Evolutionary conservation across 2,888 invertebrate genomes (phyloP).

Genomic region (Encarsia formosa): DNA sequence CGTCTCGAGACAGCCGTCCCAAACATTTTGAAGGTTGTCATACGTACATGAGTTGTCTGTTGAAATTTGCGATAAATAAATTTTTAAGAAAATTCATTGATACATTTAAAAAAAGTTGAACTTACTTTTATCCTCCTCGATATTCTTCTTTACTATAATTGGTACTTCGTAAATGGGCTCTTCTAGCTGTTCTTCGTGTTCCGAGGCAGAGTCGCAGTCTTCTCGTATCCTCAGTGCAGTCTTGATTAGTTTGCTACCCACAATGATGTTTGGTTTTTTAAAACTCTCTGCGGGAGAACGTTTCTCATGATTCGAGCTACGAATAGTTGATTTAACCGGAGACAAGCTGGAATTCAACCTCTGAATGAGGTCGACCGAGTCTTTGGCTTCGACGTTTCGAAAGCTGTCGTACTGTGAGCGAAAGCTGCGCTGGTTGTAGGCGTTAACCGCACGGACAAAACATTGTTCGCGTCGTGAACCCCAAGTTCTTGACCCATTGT

Average conservation of each 20-base stretch:
- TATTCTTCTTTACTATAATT: constrained; percentile 45
- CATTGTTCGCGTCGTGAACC: constrained; percentile 37
- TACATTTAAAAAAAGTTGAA: not conserved
- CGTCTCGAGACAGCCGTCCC: constrained; percentile 40
- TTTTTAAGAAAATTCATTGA: not conserved
- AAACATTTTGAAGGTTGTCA: constrained; percentile 56
- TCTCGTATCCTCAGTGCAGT: constrained; percentile 43
- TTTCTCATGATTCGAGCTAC: constrained; percentile 2
- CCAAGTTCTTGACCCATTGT: constrained; percentile 20
- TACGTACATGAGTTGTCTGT: constrained; percentile 59
- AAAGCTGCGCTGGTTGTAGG: constrained; percentile 38
- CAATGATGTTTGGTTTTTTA: constrained; percentile 41
- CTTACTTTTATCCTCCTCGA: constrained; percentile 42
- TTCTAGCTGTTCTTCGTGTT: constrained; percentile 28
- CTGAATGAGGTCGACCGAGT: not conserved
- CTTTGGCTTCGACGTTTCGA: constrained; percentile 28
- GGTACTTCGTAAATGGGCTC: constrained; percentile 46
- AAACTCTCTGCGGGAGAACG: constrained; percentile 28
- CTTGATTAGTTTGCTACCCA: constrained; percentile 43
- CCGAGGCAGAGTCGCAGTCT: constrained; percentile 30
- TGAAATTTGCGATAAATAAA: not conserved
- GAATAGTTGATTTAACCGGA: not conserved
- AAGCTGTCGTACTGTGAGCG: constrained; percentile 44
- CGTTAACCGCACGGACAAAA: constrained; percentile 41
- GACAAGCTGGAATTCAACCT: constrained; percentile 5